Base-by-base conservation (phyloP, 2,797 vertebrate species). In the Melanotaenia maccullochi region DNA sequence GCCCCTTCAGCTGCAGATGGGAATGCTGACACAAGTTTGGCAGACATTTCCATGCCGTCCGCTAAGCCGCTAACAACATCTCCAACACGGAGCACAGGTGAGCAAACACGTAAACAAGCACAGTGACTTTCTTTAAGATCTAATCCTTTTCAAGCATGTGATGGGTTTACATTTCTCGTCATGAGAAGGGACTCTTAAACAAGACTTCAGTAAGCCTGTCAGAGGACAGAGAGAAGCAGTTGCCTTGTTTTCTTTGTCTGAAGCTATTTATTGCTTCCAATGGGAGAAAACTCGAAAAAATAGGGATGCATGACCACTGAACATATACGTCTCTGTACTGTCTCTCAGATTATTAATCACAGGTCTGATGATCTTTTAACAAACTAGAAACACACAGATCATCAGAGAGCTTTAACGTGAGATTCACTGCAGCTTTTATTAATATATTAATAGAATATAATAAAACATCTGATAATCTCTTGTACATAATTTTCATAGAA, bases 261-360 rank as follows among this genome's bases (percentile, higher is more conserved):
- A 44, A 81, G 78, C 69, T 59, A 35, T 60, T 87, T 90, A 92
- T 91, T 87, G 82, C 83, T 76, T 91, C 88, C 87, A 85, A 66
- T n/a, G 73, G 77, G 88, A 89, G 73, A 70, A 58, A 6, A 69
- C 55, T 75, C n/a, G 14, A 57, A 12, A 24, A 70, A 60, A 69
- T 0, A 24, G 40, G 22, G 63, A 71, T 59, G 63, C 32, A 61
- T 60, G 36, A 36, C 5, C 40, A 18, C 42, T 49, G 42, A 73
- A 71, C 42, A 65, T 63, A 60, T 38, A 51, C 9, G 18, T 49
- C 33, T 47, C 35, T 57, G 25, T 44, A 42, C 20, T 20, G 16
- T 56, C 44, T 54, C 9, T 69, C 52, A 69, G 60, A 67, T 55
- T 22, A 47, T 70, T 28, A 44, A 18, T n/a, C 42, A 63, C 24